Evolutionary conservation across 2,113 vertebrate species (phyloP).

Genomic region (Thunnus thynnus): DNA sequence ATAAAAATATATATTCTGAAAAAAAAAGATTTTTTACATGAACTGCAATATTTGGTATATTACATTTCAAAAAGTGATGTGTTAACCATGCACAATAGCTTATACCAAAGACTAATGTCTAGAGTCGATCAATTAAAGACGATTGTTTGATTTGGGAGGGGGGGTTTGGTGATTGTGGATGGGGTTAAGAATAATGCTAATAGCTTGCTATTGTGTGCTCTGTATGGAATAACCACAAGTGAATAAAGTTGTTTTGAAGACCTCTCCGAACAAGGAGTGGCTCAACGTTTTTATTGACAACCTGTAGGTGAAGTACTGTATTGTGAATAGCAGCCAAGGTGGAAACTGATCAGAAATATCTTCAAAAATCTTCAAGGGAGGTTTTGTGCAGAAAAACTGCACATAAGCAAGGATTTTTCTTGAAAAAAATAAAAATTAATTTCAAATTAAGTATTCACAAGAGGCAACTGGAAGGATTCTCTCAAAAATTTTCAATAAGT

Average conservation of each 20-base stretch:
- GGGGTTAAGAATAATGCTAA: constrained; percentile 71
- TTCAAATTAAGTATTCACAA: neutral
- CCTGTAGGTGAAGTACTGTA: neutral
- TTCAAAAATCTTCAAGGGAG: too few relatives aligned
- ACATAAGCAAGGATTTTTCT: neutral
- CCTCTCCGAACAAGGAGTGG: constrained; percentile 79
- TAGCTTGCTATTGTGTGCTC: constrained; percentile 80
- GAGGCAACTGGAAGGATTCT: neutral
- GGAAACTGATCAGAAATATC: neutral
- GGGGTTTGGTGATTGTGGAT: constrained; percentile 57
- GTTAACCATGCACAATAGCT: constrained; percentile 70
- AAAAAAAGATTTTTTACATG: constrained; percentile 70
- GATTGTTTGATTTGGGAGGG: constrained; percentile 71
- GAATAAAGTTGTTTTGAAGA: constrained; percentile 87
- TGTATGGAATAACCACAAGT: constrained; percentile 87
- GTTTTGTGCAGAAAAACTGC: neutral
- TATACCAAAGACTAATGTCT: constrained; percentile 57
- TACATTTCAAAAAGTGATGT: constrained; percentile 74
- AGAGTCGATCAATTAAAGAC: constrained; percentile 56
- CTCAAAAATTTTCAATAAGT: constrained; percentile 76
- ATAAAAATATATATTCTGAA: constrained; percentile 82
- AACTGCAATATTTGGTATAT: constrained; percentile 80
- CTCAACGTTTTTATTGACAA: constrained; percentile 79
- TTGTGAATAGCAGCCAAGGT: neutral
- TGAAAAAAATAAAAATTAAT: too few relatives aligned